Percentiles rank a stretch among this genome's conserved stretches.
Evolutionary conservation across 2,113 vertebrate genomes (phyloP).

Genomic region (Xiphophorus couchianus): DNA sequence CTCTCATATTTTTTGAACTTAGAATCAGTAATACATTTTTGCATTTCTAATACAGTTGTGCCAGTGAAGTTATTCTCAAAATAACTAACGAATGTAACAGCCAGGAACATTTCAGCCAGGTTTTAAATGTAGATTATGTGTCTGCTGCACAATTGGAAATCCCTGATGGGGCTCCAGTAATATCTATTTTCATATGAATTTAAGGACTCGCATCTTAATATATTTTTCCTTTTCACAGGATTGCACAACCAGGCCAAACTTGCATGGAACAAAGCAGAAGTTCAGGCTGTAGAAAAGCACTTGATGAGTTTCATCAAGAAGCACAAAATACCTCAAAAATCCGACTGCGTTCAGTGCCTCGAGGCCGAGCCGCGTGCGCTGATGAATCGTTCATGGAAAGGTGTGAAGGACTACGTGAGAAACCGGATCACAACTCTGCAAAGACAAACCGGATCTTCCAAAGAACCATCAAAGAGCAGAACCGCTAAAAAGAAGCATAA

Average conservation of each 20-base stretch:
- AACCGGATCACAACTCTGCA: constrained; percentile 67
- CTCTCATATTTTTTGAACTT: too few species aligned
- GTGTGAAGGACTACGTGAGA: constrained; percentile 64
- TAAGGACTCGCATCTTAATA: background rate
- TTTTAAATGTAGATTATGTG: too few species aligned
- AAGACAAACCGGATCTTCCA: constrained; percentile 17
- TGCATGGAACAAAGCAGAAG: constrained; percentile 53
- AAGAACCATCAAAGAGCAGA: background rate
- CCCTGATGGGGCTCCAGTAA: too few species aligned
- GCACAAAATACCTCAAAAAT: constrained; percentile 63
- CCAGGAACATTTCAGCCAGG: too few species aligned
- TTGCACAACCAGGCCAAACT: constrained; percentile 22
- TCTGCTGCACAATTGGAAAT: too few species aligned
- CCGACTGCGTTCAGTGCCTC: constrained; percentile 60
- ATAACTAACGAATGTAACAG: too few species aligned
- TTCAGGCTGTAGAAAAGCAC: constrained; percentile 63
- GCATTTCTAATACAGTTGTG: too few species aligned
- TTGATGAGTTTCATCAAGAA: constrained; percentile 56
- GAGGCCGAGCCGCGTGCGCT: constrained; percentile 54
- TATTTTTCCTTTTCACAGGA: background rate
- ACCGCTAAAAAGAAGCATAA: background rate
- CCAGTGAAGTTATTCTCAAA: too few species aligned
- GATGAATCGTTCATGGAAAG: constrained; percentile 59
- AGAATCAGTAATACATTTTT: background rate
- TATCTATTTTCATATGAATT: too few species aligned